phyloP scores from a whole-genome alignment of 2,888 invertebrate species.

The Hypercompe scribonia region DNA sequence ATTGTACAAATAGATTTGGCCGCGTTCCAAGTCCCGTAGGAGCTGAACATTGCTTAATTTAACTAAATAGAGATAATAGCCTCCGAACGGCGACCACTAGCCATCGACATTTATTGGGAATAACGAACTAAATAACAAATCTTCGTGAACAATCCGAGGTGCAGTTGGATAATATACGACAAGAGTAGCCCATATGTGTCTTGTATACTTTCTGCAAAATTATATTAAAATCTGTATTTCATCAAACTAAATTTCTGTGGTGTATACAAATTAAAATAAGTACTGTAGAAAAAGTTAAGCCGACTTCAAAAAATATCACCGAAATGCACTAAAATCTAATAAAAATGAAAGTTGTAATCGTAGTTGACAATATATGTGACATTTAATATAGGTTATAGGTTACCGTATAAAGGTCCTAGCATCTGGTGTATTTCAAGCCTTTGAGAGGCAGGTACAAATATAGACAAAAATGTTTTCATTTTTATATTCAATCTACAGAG shows the following conservation, averaged over 20 bases:
- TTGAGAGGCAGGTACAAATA: too few relatives aligned
- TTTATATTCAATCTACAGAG: not conserved
- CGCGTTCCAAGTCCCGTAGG: slow-evolving; percentile 46
- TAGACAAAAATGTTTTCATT: not conserved
- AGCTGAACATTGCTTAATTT: slow-evolving; percentile 46
- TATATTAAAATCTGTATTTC: not conserved
- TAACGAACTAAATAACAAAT: slow-evolving; percentile 30
- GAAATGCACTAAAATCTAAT: too few relatives aligned
- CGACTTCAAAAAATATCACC: too few relatives aligned
- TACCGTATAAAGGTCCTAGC: too few relatives aligned
- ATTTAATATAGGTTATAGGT: too few relatives aligned
- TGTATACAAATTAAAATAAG: not conserved
- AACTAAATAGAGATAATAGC: slow-evolving; percentile 51
- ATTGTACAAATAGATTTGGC: slow-evolving; percentile 55
- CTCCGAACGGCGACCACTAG: slow-evolving; percentile 39
- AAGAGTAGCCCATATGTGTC: not conserved
- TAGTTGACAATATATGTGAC: too few relatives aligned
- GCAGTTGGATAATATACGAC: slow-evolving; percentile 13
- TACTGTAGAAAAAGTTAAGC: not conserved
- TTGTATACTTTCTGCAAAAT: not conserved
- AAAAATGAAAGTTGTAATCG: too few relatives aligned
- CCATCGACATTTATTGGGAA: slow-evolving; percentile 39
- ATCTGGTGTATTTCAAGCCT: too few relatives aligned
- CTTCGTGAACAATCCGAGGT: slow-evolving; percentile 23
- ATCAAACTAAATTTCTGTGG: not conserved